phyloP scores from a whole-genome alignment of 2,113 vertebrate species.

The Trematomus loennbergii region DNA sequence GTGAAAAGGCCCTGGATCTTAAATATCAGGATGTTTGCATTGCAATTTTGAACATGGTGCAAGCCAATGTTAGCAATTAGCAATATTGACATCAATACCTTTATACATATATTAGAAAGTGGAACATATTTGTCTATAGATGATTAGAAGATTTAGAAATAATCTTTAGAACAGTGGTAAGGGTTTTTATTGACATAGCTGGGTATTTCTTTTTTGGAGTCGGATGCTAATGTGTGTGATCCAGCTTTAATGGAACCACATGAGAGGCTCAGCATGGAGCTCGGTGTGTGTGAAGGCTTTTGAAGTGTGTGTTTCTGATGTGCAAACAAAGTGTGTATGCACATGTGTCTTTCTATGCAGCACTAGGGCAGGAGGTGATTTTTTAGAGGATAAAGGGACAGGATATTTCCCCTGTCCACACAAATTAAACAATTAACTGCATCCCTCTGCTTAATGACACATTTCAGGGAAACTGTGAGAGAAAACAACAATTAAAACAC shows the following conservation, averaged over 20 bases:
- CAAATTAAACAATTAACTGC: constrained; percentile 11
- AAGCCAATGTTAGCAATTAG: neutral
- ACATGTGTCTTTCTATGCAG: neutral
- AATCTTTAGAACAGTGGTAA: neutral
- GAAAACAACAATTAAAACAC: constrained; percentile 52
- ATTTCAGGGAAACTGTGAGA: constrained; percentile 19
- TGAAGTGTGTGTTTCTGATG: constrained; percentile 14
- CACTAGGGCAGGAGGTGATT: neutral
- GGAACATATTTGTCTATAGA: too few relatives aligned
- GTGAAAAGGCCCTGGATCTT: too few relatives aligned
- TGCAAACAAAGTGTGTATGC: constrained; percentile 1
- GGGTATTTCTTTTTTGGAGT: neutral
- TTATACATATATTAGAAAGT: too few relatives aligned
- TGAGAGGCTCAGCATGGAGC: neutral
- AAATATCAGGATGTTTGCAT: neutral
- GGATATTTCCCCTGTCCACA: neutral
- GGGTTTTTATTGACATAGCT: neutral
- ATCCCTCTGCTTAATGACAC: constrained; percentile 35
- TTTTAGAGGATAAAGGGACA: constrained; percentile 10
- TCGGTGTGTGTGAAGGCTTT: neutral
- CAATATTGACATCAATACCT: neutral
- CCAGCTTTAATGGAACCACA: neutral
- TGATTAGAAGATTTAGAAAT: neutral
- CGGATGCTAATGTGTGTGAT: neutral
- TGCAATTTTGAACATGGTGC: neutral